Evolutionary conservation across 2,888 invertebrate genomes (phyloP).

Genomic region (Iphiclides podalirius): DNA sequence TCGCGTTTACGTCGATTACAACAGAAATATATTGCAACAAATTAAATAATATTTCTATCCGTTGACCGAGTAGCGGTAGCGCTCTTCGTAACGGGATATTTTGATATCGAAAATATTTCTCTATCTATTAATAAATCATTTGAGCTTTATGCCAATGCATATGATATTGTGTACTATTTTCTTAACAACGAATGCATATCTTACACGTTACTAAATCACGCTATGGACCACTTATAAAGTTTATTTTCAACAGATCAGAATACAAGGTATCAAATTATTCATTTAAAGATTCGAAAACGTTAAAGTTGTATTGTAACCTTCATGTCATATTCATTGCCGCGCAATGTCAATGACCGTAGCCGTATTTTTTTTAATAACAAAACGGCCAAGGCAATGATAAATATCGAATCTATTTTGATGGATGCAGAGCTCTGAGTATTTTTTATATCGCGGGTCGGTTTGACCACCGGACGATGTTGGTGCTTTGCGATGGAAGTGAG

Average conservation of each 20-base stretch:
- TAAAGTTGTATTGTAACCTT: too few species aligned
- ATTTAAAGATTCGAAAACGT: too few species aligned
- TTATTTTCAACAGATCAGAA: too few species aligned
- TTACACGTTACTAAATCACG: constrained; percentile 30
- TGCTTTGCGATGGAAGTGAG: constrained; percentile 63
- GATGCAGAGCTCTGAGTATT: too few species aligned
- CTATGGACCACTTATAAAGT: constrained; percentile 37
- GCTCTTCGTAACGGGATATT: constrained; percentile 18
- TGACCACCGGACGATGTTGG: constrained; percentile 72
- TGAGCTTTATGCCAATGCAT: not conserved
- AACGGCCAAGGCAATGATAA: too few species aligned
- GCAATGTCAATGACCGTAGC: too few species aligned
- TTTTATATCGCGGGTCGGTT: constrained; percentile 50
- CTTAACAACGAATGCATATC: constrained; percentile 38
- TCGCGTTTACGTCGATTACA: too few species aligned
- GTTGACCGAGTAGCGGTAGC: not conserved
- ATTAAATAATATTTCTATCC: constrained; percentile 1
- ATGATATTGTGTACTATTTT: constrained; percentile 29
- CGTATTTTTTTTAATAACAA: too few species aligned
- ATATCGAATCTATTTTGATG: constrained; percentile 8
- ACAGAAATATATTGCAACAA: too few species aligned
- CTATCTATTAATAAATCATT: not conserved
- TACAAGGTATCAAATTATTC: too few species aligned
- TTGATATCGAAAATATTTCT: constrained; percentile 22
- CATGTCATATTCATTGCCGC: too few species aligned